Percentiles rank a stretch among this genome's conserved stretches.
Conservation (phyloP, 2,888 invertebrate species). For the Flexamia atlantica region DNA sequence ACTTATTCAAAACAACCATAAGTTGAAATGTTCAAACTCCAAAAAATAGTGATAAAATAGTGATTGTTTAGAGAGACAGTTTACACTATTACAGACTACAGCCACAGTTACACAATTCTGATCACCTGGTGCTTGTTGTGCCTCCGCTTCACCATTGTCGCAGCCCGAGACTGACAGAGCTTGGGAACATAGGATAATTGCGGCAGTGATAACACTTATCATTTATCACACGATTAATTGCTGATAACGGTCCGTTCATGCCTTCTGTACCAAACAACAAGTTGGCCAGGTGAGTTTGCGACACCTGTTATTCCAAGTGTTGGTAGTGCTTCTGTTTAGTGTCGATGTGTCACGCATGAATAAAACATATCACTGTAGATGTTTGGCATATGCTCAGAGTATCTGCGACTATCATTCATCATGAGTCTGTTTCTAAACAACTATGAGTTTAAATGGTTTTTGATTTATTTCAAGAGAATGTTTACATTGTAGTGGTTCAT, state of each 20-base stretch:
- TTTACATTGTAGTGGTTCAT: too few relatives aligned
- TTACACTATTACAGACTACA: too few relatives aligned
- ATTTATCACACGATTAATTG: constrained; percentile 46
- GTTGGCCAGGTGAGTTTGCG: constrained; percentile 22
- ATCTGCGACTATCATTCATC: not conserved
- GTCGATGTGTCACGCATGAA: not conserved
- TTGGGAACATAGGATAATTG: constrained; percentile 22
- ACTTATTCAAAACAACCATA: too few relatives aligned
- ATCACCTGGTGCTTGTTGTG: constrained; percentile 30
- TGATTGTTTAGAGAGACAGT: too few relatives aligned
- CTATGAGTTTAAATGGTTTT: too few relatives aligned
- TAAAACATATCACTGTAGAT: not conserved
- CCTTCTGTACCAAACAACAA: not conserved
- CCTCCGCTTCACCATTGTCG: constrained; percentile 31
- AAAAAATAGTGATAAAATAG: too few relatives aligned
- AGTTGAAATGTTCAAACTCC: too few relatives aligned
- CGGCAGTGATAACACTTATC: constrained; percentile 30
- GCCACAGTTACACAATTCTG: not conserved
- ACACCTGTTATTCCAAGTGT: not conserved
- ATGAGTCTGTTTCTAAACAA: too few relatives aligned
- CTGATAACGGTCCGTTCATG: constrained; percentile 27
- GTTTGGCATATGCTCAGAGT: not conserved
- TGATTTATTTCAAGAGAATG: too few relatives aligned
- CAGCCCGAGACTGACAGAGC: not conserved
- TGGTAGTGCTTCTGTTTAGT: not conserved